Conservation (phyloP, 35 echinoderm and acorn worm species). For the Ptychodera flava region DNA sequence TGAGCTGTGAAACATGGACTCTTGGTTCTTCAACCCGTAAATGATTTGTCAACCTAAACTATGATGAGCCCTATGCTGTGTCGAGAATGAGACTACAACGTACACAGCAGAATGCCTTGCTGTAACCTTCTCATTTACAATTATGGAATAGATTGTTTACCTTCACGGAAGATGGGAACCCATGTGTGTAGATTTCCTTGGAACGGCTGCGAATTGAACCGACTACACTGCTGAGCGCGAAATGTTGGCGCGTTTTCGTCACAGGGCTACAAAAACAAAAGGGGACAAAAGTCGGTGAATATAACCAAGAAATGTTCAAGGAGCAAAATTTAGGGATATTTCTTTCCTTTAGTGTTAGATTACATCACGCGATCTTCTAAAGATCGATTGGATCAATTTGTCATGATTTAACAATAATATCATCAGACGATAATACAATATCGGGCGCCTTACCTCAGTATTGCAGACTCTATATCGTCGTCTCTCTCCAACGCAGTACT, state of each 20-base stretch:
- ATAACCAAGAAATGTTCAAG: not conserved
- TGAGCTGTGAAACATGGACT: no score
- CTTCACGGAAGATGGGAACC: slow-evolving; percentile 36
- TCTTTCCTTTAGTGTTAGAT: no score
- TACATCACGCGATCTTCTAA: no score
- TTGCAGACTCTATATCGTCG: slow-evolving; percentile 82
- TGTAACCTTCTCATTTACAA: no score
- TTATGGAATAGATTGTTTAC: slow-evolving; percentile 11
- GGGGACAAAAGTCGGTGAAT: not conserved
- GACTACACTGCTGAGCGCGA: slow-evolving; percentile 50
- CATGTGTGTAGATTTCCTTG: slow-evolving; percentile 28
- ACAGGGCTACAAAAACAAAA: slow-evolving; percentile 34
- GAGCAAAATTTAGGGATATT: not conserved
- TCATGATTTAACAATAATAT: no score
- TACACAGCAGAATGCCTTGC: no score
- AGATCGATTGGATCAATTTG: no score
- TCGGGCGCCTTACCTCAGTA: slow-evolving; percentile 51
- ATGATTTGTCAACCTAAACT: no score
- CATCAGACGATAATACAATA: no score
- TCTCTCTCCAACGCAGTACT: slow-evolving; percentile 80
- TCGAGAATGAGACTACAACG: no score
- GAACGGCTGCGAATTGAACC: slow-evolving; percentile 3
- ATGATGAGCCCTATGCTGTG: no score
- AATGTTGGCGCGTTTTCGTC: slow-evolving; percentile 11
- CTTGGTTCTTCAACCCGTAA: no score